Conservation (phyloP, 2,113 vertebrate species). For the Phoenicopterus ruber region DNA sequence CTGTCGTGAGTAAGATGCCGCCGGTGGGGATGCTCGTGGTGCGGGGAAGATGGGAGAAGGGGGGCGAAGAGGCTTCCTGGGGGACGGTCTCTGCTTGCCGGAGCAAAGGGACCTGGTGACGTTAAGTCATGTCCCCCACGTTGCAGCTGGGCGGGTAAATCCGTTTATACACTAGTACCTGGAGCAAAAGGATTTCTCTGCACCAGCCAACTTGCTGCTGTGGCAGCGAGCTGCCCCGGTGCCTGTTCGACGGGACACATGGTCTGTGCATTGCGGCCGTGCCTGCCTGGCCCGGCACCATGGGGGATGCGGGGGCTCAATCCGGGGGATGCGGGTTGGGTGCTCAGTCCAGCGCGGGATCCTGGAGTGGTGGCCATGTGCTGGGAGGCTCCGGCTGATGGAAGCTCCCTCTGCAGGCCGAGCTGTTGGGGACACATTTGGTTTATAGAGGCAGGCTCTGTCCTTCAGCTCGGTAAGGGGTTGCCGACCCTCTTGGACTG, state of each 20-base stretch:
- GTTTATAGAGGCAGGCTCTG: neutral
- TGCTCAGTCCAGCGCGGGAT: neutral
- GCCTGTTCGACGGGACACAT: neutral
- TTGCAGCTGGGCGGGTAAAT: neutral
- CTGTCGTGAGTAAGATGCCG: constrained; percentile 85
- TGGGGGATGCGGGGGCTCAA: neutral
- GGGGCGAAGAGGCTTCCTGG: neutral
- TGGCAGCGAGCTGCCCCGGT: neutral
- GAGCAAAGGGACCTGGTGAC: neutral
- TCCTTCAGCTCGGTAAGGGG: neutral
- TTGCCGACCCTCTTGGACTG: neutral
- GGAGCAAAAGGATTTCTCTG: neutral
- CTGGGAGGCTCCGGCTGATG: neutral
- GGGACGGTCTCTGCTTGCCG: neutral
- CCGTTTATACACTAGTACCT: neutral
- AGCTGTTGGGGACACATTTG: neutral
- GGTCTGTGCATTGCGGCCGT: accelerated
- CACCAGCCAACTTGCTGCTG: neutral
- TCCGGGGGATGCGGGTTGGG: neutral
- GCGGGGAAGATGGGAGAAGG: neutral
- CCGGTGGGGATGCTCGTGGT: neutral
- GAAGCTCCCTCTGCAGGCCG: constrained; percentile 4
- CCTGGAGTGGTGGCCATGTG: accelerated
- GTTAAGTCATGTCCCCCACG: neutral
- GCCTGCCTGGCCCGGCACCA: accelerated